These are phyloP conservation scores for Nothocercus nigrocapillus DNA, from an alignment of 2,113 vertebrate genomes.

Conservation along the genomic window DNA sequence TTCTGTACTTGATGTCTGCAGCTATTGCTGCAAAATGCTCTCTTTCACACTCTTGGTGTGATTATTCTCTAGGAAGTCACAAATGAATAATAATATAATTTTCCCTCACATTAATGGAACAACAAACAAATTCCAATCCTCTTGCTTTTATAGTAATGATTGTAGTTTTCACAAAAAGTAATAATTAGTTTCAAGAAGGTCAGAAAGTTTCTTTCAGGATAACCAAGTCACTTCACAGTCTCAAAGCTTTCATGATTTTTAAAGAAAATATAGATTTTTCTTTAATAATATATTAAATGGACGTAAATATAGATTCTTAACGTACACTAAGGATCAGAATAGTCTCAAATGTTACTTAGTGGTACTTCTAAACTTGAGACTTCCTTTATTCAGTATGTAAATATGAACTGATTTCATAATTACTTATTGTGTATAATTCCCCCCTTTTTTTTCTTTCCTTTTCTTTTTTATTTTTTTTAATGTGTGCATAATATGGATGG, in stretches of 20 bases:
- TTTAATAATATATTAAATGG: background rate
- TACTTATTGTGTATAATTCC: background rate
- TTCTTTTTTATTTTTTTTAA: too few species aligned
- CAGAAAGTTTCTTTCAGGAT: background rate
- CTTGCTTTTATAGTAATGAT: conserved; percentile 54
- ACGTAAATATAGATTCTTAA: background rate
- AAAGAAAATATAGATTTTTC: background rate
- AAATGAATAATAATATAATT: background rate
- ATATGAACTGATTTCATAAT: background rate
- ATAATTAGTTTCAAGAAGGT: background rate
- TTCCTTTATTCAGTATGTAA: background rate
- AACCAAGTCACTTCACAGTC: background rate
- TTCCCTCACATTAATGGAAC: background rate
- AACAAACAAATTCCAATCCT: conserved; percentile 23
- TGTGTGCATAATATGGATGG: background rate
- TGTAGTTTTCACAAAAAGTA: conserved; percentile 46
- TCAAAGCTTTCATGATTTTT: background rate
- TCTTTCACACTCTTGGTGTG: background rate
- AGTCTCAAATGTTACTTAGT: background rate
- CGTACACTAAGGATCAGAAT: background rate
- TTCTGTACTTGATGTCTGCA: conserved; percentile 3
- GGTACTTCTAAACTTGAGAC: background rate
- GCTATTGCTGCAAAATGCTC: background rate
- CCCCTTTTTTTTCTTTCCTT: too few species aligned
- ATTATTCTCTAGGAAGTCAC: background rate